Percentiles rank a stretch among this genome's conserved stretches.
Conservation (phyloP, 2,888 invertebrate species). For the Fragum fragum region DNA sequence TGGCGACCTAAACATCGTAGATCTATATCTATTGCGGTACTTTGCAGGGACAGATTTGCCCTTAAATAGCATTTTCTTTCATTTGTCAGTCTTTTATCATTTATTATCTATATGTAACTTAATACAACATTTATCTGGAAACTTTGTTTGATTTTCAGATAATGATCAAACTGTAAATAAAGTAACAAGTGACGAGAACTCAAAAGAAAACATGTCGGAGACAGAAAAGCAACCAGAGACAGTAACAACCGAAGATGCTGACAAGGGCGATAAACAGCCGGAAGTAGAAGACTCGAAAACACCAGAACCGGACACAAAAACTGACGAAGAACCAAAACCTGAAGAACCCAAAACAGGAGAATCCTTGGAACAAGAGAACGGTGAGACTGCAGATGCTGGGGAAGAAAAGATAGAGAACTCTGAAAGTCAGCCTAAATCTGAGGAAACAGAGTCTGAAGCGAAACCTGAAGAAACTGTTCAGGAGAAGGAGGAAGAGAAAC, state of each 20-base stretch:
- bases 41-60: no score
- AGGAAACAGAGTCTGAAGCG: neutral
- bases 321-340: slow-evolving; percentile 26
- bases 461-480: neutral
- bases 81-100: no score
- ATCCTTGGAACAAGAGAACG: neutral
- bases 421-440: slow-evolving; percentile 20
- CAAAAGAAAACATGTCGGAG: slow-evolving; percentile 23
- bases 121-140: no score
- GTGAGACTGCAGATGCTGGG: slow-evolving; percentile 35
- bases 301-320: slow-evolving; percentile 5
- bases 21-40: no score
- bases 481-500: slow-evolving; percentile 1
- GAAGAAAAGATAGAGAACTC: slow-evolving; percentile 35
- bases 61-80: no score
- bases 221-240: slow-evolving; percentile 21
- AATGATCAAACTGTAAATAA: slow-evolving; percentile 9
- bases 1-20: no score
- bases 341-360: slow-evolving; percentile 39
- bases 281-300: slow-evolving; percentile 6
- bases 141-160: no score
- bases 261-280: neutral
- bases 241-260: neutral
- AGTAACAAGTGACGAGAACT: neutral
- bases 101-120: no score